Percentiles rank a stretch among this genome's conserved stretches.
Conservation (phyloP, 2,888 invertebrate genomes). For the Erannis defoliaria region DNA sequence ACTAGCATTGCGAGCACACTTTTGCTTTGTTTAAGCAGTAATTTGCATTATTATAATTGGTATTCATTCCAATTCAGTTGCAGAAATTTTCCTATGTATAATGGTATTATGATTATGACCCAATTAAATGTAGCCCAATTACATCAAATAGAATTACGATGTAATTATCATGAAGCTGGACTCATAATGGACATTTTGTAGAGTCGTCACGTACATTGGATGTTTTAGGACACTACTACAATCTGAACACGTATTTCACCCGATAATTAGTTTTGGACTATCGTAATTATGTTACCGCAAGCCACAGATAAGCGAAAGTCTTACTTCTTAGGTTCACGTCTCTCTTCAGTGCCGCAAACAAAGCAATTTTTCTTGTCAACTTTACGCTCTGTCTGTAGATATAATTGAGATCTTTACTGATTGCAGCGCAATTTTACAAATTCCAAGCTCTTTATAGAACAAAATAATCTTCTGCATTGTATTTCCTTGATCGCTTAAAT, state of each 20-base stretch:
- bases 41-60: too few species aligned
- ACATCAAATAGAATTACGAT: conserved; percentile 1
- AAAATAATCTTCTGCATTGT: too few species aligned
- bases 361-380: conserved; percentile 13
- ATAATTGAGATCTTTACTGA: too few species aligned
- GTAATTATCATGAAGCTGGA: conserved; percentile 8
- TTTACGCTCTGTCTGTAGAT: too few species aligned
- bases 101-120: not conserved
- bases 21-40: too few species aligned
- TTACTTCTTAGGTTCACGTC: too few species aligned
- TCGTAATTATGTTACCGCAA: conserved; percentile 22
- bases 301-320: too few species aligned
- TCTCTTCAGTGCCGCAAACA: too few species aligned
- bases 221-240: conserved; percentile 20
- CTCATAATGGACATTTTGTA: conserved; percentile 27
- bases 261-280: conserved; percentile 38
- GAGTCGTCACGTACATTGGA: conserved; percentile 36
- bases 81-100: not conserved
- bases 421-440: too few species aligned
- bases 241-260: conserved; percentile 41
- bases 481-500: too few species aligned
- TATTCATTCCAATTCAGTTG: not conserved
- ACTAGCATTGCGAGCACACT: too few species aligned
- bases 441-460: too few species aligned
- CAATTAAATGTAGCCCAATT: conserved; percentile 1